Conservation (phyloP, 1,140 invertebrate species). For the Grapholita molesta region DNA sequence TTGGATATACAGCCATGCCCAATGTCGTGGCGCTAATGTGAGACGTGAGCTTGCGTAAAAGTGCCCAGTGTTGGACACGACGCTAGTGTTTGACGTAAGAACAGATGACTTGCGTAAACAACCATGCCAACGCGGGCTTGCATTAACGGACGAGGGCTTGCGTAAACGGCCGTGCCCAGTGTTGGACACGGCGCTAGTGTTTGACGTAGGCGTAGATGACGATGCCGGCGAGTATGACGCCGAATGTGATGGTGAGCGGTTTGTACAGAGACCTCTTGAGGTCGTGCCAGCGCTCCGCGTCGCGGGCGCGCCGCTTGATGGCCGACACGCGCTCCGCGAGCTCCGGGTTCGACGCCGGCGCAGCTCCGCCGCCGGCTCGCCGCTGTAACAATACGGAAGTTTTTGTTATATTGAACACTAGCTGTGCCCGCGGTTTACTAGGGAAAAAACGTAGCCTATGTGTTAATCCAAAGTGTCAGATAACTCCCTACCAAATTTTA, state of each 20-base stretch:
- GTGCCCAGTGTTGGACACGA: constrained; percentile 18
- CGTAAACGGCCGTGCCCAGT: no score
- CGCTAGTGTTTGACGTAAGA: constrained; percentile 66
- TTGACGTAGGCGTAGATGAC: constrained; percentile 67
- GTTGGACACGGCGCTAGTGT: constrained; percentile 39
- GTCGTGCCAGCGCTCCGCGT: constrained; percentile 73
- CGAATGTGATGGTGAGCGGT: constrained; percentile 75
- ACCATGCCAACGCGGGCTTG: no score
- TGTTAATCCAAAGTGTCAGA: no score
- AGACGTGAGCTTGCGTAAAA: no score
- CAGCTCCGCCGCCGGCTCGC: constrained; percentile 29
- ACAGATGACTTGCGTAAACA: no score
- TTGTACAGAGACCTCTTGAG: constrained; percentile 79
- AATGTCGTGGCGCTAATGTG: no score
- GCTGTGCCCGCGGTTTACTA: no score
- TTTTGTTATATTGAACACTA: no score
- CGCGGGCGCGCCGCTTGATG: constrained; percentile 75
- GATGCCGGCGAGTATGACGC: constrained; percentile 66
- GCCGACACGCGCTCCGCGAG: constrained; percentile 67
- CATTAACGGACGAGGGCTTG: no score
- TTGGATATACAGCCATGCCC: no score
- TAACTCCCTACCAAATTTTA: no score
- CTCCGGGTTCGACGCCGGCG: constrained; percentile 48
- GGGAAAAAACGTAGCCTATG: no score
- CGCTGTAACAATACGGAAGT: constrained; percentile 19